Base-by-base conservation (phyloP, 1,140 invertebrate genomes). In the Varroa destructor region DNA sequence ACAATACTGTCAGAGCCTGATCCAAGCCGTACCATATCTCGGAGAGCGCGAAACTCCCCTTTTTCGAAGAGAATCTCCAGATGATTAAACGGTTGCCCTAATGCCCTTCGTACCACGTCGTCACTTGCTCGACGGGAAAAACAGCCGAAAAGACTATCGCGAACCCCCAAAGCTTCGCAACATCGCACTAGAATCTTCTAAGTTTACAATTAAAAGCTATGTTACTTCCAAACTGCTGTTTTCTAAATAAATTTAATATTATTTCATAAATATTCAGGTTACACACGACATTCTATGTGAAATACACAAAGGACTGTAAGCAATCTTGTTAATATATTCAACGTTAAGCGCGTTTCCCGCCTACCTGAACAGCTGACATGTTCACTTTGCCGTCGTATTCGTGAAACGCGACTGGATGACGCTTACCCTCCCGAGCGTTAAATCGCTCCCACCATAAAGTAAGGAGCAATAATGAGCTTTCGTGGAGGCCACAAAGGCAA, bases 71-170 rank as follows among this genome's bases (percentile, higher is more conserved):
- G 61, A 36, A 67, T 36, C 36, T 67, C 61, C 12, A 67, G 40
- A 8, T 67, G 61, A 8, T 67, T 40, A 46, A 67, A 67, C 14
- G 61, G 61, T 40, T 67, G 12, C 8, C 61, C 61, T n/a, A 67
- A 37, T 2, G 61, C 61, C 46, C 61, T 40, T 14, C 61, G 61
- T 40, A 67, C 61, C 40, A 67, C 46, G 37, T 67, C 61, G 8
- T 67, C 61, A 10, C 1, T n/a, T 3, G 61, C 61, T 67, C 61
- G 61, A 40, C 40, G 40, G 8, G 61, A 67, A 37, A 67, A 67
- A 67, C 61, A 67, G 37, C 61, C 61, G 12, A 67, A 8, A 46
- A 67, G 61, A 25, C 12, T 67, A 37, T 67, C 61, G 12, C 61
- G 61, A 67, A 40, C 61, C 37, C 61, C 61, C 12, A 67, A 37